Evolutionary conservation across 2,888 invertebrate genomes (phyloP).

Genomic region (Pecten maximus): DNA sequence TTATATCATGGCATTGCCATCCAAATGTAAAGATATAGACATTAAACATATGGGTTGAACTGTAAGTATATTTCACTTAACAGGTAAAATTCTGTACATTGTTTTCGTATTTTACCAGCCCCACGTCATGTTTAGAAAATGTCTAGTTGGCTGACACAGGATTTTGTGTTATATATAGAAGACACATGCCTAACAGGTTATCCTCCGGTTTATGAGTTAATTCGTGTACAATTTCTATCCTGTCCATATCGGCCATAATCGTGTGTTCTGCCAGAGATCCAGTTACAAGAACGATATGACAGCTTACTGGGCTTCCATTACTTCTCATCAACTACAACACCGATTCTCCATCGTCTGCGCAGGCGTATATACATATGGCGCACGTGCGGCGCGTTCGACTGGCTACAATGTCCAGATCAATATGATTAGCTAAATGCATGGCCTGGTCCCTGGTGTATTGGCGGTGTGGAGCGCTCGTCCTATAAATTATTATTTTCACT

Average conservation of each 20-base stretch:
- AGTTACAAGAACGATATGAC: neutral
- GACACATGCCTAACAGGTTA: neutral
- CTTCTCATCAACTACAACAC: constrained; percentile 13
- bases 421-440: constrained; percentile 23
- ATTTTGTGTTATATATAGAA: neutral
- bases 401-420: constrained; percentile 10
- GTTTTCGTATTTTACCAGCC: too few relatives aligned
- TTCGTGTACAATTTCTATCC: constrained; percentile 7
- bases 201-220: neutral
- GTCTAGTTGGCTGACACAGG: neutral
- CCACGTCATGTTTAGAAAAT: neutral
- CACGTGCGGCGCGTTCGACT: constrained; percentile 29
- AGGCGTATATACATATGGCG: constrained; percentile 31
- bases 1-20: too few relatives aligned
- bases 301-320: neutral
- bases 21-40: too few relatives aligned
- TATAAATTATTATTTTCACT: neutral
- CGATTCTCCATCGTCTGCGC: constrained; percentile 11
- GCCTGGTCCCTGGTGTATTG: constrained; percentile 13
- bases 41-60: too few relatives aligned
- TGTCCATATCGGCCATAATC: neutral
- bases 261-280: neutral
- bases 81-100: too few relatives aligned
- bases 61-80: too few relatives aligned
- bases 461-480: neutral